These are phyloP conservation scores for Cotesia chilonis DNA, from an alignment of 1,140 invertebrate genomes.

Conservation along the genomic window DNA sequence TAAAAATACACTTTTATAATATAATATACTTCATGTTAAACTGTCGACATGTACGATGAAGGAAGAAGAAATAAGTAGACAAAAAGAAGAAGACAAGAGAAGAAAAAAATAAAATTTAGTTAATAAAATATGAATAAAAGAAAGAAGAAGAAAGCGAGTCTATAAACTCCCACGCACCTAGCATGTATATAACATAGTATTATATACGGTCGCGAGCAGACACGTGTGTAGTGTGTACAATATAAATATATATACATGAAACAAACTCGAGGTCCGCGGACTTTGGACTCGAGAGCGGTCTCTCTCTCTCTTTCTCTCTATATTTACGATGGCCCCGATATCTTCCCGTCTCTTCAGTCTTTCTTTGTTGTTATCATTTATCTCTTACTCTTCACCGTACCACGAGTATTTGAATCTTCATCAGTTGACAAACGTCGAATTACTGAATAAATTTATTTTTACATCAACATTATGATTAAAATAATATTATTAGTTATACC, in stretches of 20 bases:
- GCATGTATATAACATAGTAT: too few species aligned
- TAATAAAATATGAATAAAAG: background rate
- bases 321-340: conserved; percentile 39
- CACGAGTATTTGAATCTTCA: background rate
- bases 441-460: too few species aligned
- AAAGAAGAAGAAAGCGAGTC: conserved; percentile 12
- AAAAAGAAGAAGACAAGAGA: background rate
- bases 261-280: conserved; percentile 35
- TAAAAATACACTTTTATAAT: background rate
- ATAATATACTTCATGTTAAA: background rate
- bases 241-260: conserved; percentile 16
- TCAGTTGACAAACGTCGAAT: too few species aligned
- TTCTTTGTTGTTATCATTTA: conserved; percentile 6
- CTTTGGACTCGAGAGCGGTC: conserved; percentile 38
- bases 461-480: too few species aligned
- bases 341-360: conserved; percentile 6
- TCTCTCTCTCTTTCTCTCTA: conserved; percentile 33
- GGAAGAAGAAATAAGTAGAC: background rate
- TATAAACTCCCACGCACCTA: conserved; percentile 22
- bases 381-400: conserved; percentile 6
- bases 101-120: background rate
- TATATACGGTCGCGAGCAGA: background rate
- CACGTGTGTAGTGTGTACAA: background rate
- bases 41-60: background rate
- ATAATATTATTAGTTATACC: too few species aligned